These are phyloP conservation scores for Mastacembelus armatus DNA, from an alignment of 2,797 vertebrate species.

Conservation along the genomic window DNA sequence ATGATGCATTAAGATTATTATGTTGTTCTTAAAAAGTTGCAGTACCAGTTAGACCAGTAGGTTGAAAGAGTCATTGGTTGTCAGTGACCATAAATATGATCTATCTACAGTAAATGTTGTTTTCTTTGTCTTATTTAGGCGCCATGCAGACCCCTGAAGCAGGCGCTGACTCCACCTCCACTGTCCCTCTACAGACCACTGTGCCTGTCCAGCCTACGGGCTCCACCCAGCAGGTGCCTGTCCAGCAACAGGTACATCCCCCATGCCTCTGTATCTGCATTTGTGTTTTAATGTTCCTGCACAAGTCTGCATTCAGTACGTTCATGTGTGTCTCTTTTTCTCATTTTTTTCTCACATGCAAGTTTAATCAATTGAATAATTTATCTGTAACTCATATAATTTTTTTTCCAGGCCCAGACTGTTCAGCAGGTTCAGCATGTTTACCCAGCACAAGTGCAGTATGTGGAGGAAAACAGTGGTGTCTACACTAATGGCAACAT, in stretches of 20 bases:
- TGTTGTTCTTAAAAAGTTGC: conserved; percentile 11
- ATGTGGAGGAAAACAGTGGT: conserved; percentile 94
- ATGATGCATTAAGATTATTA: not conserved
- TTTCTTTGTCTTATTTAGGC: conserved; percentile 68
- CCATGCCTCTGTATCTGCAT: conserved; percentile 1
- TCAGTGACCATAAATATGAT: conserved; percentile 1
- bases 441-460: conserved; percentile 96
- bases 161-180: conserved; percentile 90
- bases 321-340: not conserved
- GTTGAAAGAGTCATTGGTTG: not conserved
- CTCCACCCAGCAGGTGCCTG: conserved; percentile 89
- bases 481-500: conserved; percentile 97
- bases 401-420: conserved; percentile 83
- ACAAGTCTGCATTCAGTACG: not conserved
- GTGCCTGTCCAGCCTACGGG: conserved; percentile 90
- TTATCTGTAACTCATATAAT: conserved; percentile 35
- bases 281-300: not conserved
- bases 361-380: conserved; percentile 5
- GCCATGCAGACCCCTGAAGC: conserved; percentile 97
- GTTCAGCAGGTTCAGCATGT: conserved; percentile 92
- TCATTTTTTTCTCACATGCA: no score
- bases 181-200: conserved; percentile 90
- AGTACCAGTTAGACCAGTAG: conserved; percentile 17
- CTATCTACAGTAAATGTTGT: not conserved
- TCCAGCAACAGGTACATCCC: conserved; percentile 82